phyloP scores from a whole-genome alignment of 1,140 invertebrate species.

The Littorina saxatilis region DNA sequence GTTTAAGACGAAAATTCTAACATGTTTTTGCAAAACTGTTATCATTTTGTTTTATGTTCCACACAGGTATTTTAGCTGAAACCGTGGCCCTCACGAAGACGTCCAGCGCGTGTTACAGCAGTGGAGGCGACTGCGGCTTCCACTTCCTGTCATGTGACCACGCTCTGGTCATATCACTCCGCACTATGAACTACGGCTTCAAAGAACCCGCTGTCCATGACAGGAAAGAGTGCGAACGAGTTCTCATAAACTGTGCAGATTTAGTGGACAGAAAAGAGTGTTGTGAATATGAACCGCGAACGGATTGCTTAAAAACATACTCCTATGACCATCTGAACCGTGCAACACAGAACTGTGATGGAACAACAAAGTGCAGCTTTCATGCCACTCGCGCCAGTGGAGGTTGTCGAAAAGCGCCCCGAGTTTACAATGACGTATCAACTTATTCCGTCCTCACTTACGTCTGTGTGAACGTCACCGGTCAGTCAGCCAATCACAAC shows the following conservation, averaged over 20 bases:
- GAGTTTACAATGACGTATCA: background rate
- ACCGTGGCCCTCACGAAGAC: background rate
- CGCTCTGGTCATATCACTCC: background rate
- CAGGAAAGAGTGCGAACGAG: background rate
- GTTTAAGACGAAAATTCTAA: too few relatives aligned
- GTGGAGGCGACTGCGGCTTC: conserved; percentile 23
- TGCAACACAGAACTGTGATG: background rate
- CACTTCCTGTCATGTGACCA: conserved; percentile 31
- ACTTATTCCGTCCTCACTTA: conserved; percentile 21
- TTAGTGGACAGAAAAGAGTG: conserved; percentile 6
- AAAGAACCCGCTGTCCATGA: background rate
- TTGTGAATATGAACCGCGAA: background rate
- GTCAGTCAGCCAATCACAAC: too few relatives aligned
- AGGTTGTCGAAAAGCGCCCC: background rate
- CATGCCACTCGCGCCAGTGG: conserved; percentile 12
- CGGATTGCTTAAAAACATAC: conserved; percentile 18
- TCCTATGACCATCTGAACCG: background rate
- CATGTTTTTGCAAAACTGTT: too few relatives aligned
- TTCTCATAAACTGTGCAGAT: conserved; percentile 5
- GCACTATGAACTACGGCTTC: conserved; percentile 16
- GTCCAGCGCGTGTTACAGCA: conserved; percentile 36
- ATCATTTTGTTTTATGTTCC: too few relatives aligned
- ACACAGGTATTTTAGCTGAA: background rate
- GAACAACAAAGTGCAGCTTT: background rate
- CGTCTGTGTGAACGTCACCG: conserved; percentile 17